These are phyloP conservation scores for Cirrhinus mrigala DNA, from an alignment of 2,797 vertebrate genomes.

Conservation along the genomic window DNA sequence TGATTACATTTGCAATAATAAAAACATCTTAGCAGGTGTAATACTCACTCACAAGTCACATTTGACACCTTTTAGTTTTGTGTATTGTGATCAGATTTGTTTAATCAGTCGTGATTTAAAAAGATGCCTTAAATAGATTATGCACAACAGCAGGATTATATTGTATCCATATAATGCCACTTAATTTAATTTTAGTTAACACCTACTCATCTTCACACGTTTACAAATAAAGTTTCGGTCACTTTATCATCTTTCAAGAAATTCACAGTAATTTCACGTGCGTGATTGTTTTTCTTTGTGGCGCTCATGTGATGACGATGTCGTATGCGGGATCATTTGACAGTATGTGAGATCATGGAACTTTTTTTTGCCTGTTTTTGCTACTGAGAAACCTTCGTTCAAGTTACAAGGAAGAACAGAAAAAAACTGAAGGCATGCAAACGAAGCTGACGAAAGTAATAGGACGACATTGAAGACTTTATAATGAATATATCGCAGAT, in stretches of 20 bases:
- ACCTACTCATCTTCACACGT: background rate
- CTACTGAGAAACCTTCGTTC: too few relatives aligned
- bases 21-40: background rate
- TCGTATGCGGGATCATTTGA: background rate
- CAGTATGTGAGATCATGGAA: background rate
- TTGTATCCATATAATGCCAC: background rate
- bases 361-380: background rate
- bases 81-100: slow-evolving; percentile 3
- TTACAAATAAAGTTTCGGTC: background rate
- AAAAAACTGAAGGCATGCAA: background rate
- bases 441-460: background rate
- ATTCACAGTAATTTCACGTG: slow-evolving; percentile 1
- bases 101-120: background rate
- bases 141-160: background rate
- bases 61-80: slow-evolving; percentile 1
- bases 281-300: background rate
- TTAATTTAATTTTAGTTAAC: background rate
- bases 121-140: background rate
- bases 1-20: slow-evolving; percentile 34
- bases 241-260: background rate
- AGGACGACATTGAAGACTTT: background rate
- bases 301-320: slow-evolving; percentile 1
- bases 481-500: background rate
- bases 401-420: background rate
- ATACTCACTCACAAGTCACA: background rate